These are phyloP conservation scores for Pantherophis alleghaniensis DNA, from an alignment of 2,797 vertebrate genomes.

Conservation along the genomic window DNA sequence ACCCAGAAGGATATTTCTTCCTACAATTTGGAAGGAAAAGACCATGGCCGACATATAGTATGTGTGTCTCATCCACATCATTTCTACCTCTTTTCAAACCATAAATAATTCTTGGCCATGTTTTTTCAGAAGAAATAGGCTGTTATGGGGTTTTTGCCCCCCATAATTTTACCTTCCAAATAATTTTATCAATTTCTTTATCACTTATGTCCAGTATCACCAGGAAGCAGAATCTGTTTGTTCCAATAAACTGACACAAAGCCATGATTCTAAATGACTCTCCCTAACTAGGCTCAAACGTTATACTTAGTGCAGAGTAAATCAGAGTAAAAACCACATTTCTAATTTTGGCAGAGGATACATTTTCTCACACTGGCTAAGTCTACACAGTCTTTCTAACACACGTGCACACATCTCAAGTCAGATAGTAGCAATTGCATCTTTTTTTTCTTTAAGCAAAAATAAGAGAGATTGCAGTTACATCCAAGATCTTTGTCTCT, in stretches of 20 bases:
- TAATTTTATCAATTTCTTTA: background rate
- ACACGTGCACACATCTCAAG: background rate
- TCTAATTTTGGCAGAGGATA: background rate
- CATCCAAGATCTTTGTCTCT: background rate
- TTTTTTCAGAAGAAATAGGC: background rate
- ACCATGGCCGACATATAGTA: background rate
- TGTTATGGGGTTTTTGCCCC: background rate
- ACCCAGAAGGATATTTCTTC: no score
- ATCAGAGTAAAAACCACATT: background rate
- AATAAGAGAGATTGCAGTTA: background rate
- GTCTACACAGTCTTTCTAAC: background rate
- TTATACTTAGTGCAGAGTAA: background rate
- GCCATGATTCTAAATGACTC: background rate
- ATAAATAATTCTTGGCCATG: background rate
- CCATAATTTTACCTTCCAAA: background rate
- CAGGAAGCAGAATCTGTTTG: background rate
- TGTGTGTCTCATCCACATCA: background rate
- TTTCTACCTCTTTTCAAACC: background rate
- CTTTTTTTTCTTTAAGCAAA: background rate
- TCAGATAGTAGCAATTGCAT: background rate
- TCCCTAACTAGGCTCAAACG: background rate
- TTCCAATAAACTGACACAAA: background rate
- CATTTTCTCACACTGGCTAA: background rate
- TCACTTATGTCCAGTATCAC: background rate
- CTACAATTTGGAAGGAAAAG: background rate